phyloP scores from a whole-genome alignment of 1,140 invertebrate species.

The Diabrotica virgifera region DNA sequence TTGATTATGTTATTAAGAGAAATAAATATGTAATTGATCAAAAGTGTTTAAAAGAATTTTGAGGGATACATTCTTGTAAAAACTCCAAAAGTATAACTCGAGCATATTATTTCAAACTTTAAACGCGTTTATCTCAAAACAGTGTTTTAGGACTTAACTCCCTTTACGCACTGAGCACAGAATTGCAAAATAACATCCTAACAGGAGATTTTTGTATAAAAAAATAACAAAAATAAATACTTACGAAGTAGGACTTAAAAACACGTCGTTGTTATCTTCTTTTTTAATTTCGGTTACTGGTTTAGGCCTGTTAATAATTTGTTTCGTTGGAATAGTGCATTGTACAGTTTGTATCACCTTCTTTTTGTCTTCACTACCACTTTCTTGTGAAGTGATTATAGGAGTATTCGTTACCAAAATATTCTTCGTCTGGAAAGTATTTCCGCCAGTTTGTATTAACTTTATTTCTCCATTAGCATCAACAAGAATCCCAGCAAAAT shows the following conservation, averaged over 20 bases:
- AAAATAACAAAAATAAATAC: constrained; percentile 16
- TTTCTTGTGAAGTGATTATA: constrained; percentile 38
- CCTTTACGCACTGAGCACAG: too few relatives aligned
- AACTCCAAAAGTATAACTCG: too few relatives aligned
- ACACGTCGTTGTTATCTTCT: constrained; percentile 66
- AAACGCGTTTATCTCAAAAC: too few relatives aligned
- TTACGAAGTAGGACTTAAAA: constrained; percentile 68
- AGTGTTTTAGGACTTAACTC: too few relatives aligned
- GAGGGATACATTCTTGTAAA: too few relatives aligned
- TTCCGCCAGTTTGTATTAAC: constrained; percentile 54
- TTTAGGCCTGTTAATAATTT: constrained; percentile 46
- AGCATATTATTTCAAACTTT: too few relatives aligned
- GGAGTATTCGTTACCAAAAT: constrained; percentile 54
- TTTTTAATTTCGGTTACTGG: constrained; percentile 49
- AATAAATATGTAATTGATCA: too few relatives aligned
- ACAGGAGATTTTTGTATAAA: background rate
- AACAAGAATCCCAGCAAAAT: constrained; percentile 59
- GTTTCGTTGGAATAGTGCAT: constrained; percentile 31
- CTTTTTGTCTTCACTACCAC: constrained; percentile 34
- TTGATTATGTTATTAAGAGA: too few relatives aligned
- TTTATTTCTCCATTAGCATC: constrained; percentile 65
- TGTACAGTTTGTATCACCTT: constrained; percentile 41
- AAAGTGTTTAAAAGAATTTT: too few relatives aligned
- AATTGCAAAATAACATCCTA: too few relatives aligned
- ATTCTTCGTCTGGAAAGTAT: constrained; percentile 47